A percentile compares a stretch with the other conserved stretches of the same genome.
phyloP scores from a whole-genome alignment of 1,140 invertebrate species.

The Thaumatotibia leucotreta region DNA sequence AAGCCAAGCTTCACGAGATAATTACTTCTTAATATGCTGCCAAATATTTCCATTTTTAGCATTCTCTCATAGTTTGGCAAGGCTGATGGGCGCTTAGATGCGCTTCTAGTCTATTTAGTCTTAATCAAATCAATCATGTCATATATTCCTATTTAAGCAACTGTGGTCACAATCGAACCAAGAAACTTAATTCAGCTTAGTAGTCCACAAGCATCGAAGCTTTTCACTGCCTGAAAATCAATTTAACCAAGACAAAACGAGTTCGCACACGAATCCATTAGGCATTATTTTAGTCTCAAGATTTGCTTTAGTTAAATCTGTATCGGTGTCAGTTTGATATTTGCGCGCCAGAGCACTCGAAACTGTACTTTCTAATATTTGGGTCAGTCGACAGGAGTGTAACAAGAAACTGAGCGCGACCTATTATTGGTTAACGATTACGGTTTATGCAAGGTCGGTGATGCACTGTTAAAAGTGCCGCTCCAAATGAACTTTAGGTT shows the following conservation, averaged over 20 bases:
- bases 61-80: neutral
- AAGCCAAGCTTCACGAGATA: neutral
- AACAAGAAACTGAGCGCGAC: constrained; percentile 19
- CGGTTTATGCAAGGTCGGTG: constrained; percentile 38
- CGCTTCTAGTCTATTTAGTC: neutral
- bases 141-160: too few relatives aligned
- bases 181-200: too few relatives aligned
- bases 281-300: neutral
- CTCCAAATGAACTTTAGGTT: neutral
- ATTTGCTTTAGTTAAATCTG: neutral
- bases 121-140: too few relatives aligned
- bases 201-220: too few relatives aligned
- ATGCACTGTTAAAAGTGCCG: constrained; percentile 21
- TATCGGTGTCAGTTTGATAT: constrained; percentile 1
- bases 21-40: neutral
- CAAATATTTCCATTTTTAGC: neutral
- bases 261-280: neutral
- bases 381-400: neutral
- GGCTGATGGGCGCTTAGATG: neutral
- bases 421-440: constrained; percentile 47
- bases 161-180: too few relatives aligned
- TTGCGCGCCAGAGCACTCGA: constrained; percentile 7
- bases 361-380: constrained; percentile 4
- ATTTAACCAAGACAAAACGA: too few relatives aligned
- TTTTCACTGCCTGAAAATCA: too few relatives aligned